A percentile compares a stretch with the other conserved stretches of the same genome.
Conservation (phyloP, 2,113 vertebrate species). For the Ciconia boyciana region DNA sequence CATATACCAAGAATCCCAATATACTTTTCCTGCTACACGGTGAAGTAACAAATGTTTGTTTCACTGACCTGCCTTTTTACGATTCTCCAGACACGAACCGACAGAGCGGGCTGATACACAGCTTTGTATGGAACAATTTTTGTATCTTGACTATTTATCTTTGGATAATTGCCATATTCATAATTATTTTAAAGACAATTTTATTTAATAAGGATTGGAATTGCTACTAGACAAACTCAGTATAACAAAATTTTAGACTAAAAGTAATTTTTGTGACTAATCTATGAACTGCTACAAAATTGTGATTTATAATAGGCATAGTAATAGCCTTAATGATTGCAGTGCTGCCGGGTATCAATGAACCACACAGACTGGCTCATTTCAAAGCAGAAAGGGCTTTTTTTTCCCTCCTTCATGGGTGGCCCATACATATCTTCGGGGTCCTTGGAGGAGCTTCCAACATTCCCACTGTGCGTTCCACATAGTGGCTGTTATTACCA, state of each 20-base stretch:
- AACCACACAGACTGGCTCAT: conserved; percentile 1
- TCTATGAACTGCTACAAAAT: conserved; percentile 20
- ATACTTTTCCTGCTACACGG: background rate
- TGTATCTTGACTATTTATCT: background rate
- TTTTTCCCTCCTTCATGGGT: background rate
- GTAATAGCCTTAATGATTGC: conserved; percentile 53
- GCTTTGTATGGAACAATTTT: background rate
- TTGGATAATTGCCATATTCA: background rate
- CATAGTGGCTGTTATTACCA: background rate
- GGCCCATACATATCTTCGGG: background rate
- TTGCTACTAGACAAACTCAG: background rate
- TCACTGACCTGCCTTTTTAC: background rate
- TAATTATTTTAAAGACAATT: conserved; percentile 25
- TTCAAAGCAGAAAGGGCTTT: conserved; percentile 4
- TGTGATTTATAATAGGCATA: conserved; percentile 50
- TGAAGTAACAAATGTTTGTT: background rate
- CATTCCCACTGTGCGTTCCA: background rate
- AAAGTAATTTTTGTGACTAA: conserved; percentile 26
- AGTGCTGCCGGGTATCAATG: background rate
- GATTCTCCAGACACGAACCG: background rate
- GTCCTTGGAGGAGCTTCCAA: conserved; percentile 4
- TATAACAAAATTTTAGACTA: background rate
- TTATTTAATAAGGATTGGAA: background rate
- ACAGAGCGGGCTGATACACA: background rate
- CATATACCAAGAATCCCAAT: background rate